Percentiles rank a stretch among this genome's conserved stretches.
These are phyloP conservation scores for Caenorhabditis sp. DNA, from an alignment of 2,888 invertebrate species.

Conservation along the genomic window DNA sequence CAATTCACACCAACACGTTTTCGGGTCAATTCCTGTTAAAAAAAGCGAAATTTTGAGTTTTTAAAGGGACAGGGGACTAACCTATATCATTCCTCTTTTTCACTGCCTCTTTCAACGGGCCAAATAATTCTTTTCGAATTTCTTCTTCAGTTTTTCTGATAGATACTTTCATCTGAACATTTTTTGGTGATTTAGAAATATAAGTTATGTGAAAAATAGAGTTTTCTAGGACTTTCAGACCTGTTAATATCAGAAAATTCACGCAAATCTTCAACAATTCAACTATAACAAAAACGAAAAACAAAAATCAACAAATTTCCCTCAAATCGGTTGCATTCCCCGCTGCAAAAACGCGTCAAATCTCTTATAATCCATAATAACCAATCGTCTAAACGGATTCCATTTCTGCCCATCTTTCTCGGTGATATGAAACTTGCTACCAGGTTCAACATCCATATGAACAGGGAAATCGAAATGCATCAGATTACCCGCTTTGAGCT, in stretches of 20 bases:
- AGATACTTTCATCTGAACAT: slow-evolving; percentile 23
- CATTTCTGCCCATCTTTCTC: slow-evolving; percentile 58
- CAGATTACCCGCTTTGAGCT: slow-evolving; percentile 41
- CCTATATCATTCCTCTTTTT: slow-evolving; percentile 2
- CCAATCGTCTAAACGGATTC: slow-evolving; percentile 58
- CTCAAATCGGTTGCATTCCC: slow-evolving; percentile 8
- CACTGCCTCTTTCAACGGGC: slow-evolving; percentile 26
- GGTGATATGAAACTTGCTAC: slow-evolving; percentile 61
- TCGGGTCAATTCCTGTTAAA: slow-evolving; percentile 24
- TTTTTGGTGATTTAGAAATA: not conserved
- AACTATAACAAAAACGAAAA: slow-evolving; percentile 11
- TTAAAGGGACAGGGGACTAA: not conserved
- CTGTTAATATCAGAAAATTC: not conserved
- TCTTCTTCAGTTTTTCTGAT: slow-evolving; percentile 22
- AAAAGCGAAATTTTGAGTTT: not conserved
- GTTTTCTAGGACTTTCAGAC: not conserved
- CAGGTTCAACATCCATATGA: slow-evolving; percentile 63
- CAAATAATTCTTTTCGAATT: slow-evolving; percentile 14
- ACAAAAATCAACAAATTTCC: not conserved
- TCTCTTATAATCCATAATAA: slow-evolving; percentile 43
- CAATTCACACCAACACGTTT: slow-evolving; percentile 32
- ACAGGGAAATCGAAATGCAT: slow-evolving; percentile 64
- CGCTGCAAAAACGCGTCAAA: slow-evolving; percentile 29
- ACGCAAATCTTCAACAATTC: not conserved
- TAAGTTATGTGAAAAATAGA: not conserved